Conservation (phyloP, 1,140 invertebrate genomes). For the Patella vulgata region DNA sequence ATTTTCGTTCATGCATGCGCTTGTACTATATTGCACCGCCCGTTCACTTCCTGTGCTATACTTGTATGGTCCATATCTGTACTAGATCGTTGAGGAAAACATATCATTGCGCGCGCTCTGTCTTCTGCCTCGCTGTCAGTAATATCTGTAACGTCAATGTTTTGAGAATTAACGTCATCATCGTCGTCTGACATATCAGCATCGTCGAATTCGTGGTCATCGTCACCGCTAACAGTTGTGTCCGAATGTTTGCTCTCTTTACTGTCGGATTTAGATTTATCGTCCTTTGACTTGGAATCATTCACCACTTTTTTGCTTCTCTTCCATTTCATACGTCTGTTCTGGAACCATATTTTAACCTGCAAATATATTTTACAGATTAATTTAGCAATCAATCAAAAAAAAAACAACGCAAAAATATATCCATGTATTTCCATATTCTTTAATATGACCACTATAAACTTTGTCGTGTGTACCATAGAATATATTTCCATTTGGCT, state of each 20-base stretch:
- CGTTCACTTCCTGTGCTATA: no score
- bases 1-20: no score
- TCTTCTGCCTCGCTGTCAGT: slow-evolving; percentile 42
- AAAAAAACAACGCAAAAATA: background rate
- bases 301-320: slow-evolving; percentile 59
- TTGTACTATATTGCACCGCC: no score
- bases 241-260: slow-evolving; percentile 10
- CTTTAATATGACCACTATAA: background rate
- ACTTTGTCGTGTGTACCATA: no score
- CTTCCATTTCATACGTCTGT: slow-evolving; percentile 99
- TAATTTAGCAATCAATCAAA: background rate
- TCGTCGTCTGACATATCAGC: slow-evolving; percentile 25
- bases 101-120: slow-evolving; percentile 8
- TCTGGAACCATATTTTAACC: slow-evolving; percentile 73
- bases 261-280: slow-evolving; percentile 18
- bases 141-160: slow-evolving; percentile 43
- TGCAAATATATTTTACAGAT: slow-evolving; percentile 70
- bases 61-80: no score
- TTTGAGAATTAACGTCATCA: slow-evolving; percentile 51
- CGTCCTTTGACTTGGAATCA: slow-evolving; percentile 38
- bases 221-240: slow-evolving; percentile 8
- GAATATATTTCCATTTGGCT: no score
- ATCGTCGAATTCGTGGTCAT: slow-evolving; percentile 14
- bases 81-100: no score
- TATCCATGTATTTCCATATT: background rate